Evolutionary conservation across 1,140 invertebrate genomes (phyloP), one percentile per base, ranked within the genome.

Genomic region (Drosophila rufa): DNA sequence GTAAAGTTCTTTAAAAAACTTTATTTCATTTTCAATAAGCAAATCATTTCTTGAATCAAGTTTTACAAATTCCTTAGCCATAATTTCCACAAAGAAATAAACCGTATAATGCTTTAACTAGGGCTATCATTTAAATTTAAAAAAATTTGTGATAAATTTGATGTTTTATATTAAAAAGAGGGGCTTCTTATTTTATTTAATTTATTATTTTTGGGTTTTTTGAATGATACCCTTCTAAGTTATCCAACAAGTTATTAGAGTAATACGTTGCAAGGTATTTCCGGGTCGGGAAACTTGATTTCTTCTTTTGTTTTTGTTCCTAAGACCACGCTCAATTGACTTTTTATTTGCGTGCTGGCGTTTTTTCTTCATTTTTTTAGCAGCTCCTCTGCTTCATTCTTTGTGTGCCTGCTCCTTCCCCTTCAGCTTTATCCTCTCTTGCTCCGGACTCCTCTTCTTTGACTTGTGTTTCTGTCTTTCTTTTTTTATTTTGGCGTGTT

Each of bases 251-350:
- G 7, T 33, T 33, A 8, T 9, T 9, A 11, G 3, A 11, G 9
- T 8, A 36, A 11, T 11, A 11, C 14, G 12, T 11, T 9, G 8
- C 8, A 25, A 25, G 53, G 53, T 56, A 56, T 56, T 40, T 2
- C 1, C 4, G 5, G 22, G 14, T 56, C 53, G 19, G 22, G 30
- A 3, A 36, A 40, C 14, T 56, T 40, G 14, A 50, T 48, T 56
- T 65, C 71, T 81, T 70, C 61, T 65, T 85, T 85, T 80, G 61
- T 57, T 50, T 80, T 73, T 56, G 56, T 69, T 55, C 61, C 70
- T 82, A 57, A 78, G 82, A 67, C 82, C 82, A 91, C 71, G 80
- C 87, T 83, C 77, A 91, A 91, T 91, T 87, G 80, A 62, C 45
- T 71, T 60, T 82, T 67, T 75, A 81, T 79, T 84, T 81, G 79